Evolutionary conservation across 1,140 invertebrate genomes (phyloP).

Genomic region (Sminthurides bifidus): DNA sequence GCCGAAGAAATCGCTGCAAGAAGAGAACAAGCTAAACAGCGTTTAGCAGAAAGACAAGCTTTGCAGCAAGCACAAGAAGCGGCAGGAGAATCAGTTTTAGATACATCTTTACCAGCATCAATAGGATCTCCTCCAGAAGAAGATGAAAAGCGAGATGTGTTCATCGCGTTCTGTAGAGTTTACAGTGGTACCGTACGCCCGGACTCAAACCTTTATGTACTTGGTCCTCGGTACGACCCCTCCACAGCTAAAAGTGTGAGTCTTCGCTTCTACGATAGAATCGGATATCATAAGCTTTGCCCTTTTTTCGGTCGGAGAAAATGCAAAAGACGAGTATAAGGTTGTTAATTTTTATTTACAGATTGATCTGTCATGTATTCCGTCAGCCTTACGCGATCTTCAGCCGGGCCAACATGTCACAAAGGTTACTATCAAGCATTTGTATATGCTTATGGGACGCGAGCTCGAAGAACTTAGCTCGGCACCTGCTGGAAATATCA

Average conservation of each 20-base stretch:
- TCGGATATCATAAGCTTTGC: no score
- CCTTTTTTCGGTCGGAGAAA: no score
- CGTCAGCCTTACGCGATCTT: no score
- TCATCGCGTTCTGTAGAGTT: conserved; percentile 86
- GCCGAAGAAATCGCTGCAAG: conserved; percentile 58
- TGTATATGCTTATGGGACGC: conserved; percentile 88
- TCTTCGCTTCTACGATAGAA: no score
- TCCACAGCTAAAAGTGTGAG: no score
- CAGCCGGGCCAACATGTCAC: conserved; percentile 51
- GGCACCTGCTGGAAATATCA: conserved; percentile 78
- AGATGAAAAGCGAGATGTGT: conserved; percentile 39
- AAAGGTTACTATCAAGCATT: conserved; percentile 48
- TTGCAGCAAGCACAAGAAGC: conserved; percentile 32
- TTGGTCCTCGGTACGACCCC: conserved; percentile 85
- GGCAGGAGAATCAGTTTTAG: not conserved
- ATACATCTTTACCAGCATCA: not conserved
- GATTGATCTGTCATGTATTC: no score
- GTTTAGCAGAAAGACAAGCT: conserved; percentile 43
- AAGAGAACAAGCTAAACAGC: conserved; percentile 54
- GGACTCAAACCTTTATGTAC: conserved; percentile 67
- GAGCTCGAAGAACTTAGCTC: conserved; percentile 69
- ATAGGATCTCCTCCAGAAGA: conserved; percentile 5
- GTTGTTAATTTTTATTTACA: no score
- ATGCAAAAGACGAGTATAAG: no score
- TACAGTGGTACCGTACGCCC: conserved; percentile 74